Percentiles rank a stretch among this genome's conserved stretches.
Evolutionary conservation across 1,140 invertebrate species (phyloP).

Genomic region (Drosophila pseudoobscura): DNA sequence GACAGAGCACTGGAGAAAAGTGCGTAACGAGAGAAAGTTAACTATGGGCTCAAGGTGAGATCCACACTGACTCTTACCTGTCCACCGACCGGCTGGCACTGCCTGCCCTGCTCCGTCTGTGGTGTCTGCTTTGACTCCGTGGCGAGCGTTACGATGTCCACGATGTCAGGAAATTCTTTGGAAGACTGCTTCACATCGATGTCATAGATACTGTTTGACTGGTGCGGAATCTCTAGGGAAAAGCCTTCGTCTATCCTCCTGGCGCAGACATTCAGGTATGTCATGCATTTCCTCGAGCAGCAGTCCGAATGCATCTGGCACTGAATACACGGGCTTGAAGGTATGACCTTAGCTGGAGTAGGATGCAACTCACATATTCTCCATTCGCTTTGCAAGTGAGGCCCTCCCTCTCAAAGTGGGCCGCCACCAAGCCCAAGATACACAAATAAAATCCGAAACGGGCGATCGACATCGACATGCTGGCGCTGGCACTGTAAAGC

Average conservation of each 20-base stretch:
- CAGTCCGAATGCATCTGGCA: constrained; percentile 72
- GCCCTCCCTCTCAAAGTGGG: constrained; percentile 1
- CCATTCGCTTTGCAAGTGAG: constrained; percentile 39
- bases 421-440: constrained; percentile 20
- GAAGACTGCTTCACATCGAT: neutral
- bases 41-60: neutral
- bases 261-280: constrained; percentile 57
- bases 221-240: neutral
- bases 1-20: constrained; percentile 50
- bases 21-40: constrained; percentile 17
- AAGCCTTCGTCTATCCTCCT: neutral
- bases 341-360: neutral
- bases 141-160: constrained; percentile 14
- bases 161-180: neutral
- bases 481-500: constrained; percentile 37
- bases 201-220: constrained; percentile 11
- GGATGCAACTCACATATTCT: constrained; percentile 56
- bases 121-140: neutral
- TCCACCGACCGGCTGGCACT: constrained; percentile 51
- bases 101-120: neutral
- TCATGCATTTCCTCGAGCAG: constrained; percentile 74
- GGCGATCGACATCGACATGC: constrained; percentile 39
- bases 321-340: constrained; percentile 24
- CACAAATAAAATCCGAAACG: constrained; percentile 15
- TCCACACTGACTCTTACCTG: constrained; percentile 38